These are phyloP conservation scores for Drosophila ficusphila DNA, from an alignment of 1,140 invertebrate genomes.

Conservation along the genomic window DNA sequence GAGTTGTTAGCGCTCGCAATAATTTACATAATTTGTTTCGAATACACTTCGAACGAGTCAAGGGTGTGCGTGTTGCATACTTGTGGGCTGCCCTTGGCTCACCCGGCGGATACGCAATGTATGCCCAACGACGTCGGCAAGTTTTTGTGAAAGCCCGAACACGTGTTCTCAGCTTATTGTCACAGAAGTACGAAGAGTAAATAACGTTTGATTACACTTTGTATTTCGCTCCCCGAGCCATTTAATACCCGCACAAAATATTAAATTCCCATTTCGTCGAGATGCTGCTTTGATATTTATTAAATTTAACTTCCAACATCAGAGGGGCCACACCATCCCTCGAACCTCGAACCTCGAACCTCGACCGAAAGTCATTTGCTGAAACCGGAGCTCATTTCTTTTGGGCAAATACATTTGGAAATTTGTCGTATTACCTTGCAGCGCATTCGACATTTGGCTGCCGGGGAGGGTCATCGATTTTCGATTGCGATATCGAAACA, in stretches of 20 bases:
- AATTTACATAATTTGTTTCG: constrained; percentile 75
- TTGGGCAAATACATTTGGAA: constrained; percentile 47
- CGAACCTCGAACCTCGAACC: no score
- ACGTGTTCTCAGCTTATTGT: constrained; percentile 5
- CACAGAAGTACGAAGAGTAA: constrained; percentile 16
- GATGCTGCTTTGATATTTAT: constrained; percentile 61
- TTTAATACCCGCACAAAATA: constrained; percentile 44
- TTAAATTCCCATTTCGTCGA: constrained; percentile 43
- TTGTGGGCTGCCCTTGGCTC: constrained; percentile 17
- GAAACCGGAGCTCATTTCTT: constrained; percentile 51
- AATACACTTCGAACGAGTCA: constrained; percentile 44
- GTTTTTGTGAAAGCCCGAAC: constrained; percentile 4
- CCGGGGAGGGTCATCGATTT: constrained; percentile 57
- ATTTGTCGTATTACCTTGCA: constrained; percentile 54
- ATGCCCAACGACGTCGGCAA: constrained; percentile 10
- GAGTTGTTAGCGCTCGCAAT: constrained; percentile 67
- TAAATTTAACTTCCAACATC: constrained; percentile 61
- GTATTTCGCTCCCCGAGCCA: constrained; percentile 20
- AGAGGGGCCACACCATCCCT: background rate
- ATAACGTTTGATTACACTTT: constrained; percentile 31
- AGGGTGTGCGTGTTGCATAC: constrained; percentile 26
- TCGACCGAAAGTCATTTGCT: constrained; percentile 29
- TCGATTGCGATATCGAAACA: constrained; percentile 63
- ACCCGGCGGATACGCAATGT: constrained; percentile 40
- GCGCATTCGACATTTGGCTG: constrained; percentile 38